Evolutionary conservation across 2,797 vertebrate genomes (phyloP).

Genomic region (Adrianichthys oophorus): DNA sequence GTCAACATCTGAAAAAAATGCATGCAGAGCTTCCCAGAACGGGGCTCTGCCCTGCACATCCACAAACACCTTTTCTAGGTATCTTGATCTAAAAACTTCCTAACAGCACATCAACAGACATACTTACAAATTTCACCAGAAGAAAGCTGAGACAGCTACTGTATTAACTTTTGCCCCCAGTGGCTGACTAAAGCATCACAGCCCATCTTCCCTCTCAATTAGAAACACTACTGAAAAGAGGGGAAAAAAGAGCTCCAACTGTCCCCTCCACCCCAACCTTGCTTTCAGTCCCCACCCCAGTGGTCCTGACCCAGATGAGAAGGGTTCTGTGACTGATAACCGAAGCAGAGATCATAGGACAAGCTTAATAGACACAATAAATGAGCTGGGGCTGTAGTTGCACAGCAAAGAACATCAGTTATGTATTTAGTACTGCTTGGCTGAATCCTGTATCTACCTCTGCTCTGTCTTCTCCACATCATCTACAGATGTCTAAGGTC

Average conservation of each 20-base stretch:
- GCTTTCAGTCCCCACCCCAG: slow-evolving; percentile 31
- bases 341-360: slow-evolving; percentile 67
- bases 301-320: slow-evolving; percentile 79
- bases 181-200: too few species aligned
- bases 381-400: slow-evolving; percentile 70
- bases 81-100: too few species aligned
- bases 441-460: slow-evolving; percentile 48
- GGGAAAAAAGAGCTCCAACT: neutral
- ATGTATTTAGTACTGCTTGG: slow-evolving; percentile 71
- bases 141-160: too few species aligned
- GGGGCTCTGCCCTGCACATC: too few species aligned
- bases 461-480: slow-evolving; percentile 6
- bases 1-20: too few species aligned
- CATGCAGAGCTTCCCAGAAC: too few species aligned
- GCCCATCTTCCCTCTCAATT: too few species aligned
- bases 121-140: too few species aligned
- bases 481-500: slow-evolving; percentile 45
- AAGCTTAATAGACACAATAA: slow-evolving; percentile 79
- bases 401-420: slow-evolving; percentile 70
- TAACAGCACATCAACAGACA: too few species aligned
- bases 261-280: neutral
- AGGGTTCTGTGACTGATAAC: slow-evolving; percentile 75
- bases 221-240: neutral
- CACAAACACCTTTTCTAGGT: too few species aligned
- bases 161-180: too few species aligned